Evolutionary conservation across 1,140 invertebrate species (phyloP), one percentile per base, ranked within the genome.

Genomic region (Temnothorax nylanderi): DNA sequence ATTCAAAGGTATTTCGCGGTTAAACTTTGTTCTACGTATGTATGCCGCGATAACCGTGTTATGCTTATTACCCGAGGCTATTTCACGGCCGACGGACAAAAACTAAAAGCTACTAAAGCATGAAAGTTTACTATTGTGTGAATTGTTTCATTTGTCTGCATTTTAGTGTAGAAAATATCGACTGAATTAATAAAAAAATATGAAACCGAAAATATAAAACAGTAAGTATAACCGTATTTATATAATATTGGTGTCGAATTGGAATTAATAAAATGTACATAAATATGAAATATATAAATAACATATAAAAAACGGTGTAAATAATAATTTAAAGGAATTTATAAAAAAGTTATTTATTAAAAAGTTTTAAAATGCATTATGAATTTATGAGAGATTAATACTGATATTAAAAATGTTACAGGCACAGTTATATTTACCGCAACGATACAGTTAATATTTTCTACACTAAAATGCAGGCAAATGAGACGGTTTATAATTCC

Each of bases 1-100:
- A 81, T 81, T 69, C 49, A 51, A 81, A 81, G 47, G 47, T 69
- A 71, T 81, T 54, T 41, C 21, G 64, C 34, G 47, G 77, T 54
- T 71, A 26, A 81, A 81, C 77, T 81, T 85, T 44, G 47, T 77
- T 82, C 8, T 10, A 6, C 7, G 34, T 62, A 49, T 60, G 18
- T 60, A 8, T 26, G 4, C 7, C 26, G 54, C 34, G 16, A 81
- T 69, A 71, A 54, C 32, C 4, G 16, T 41, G 21, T 41, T 80
- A 54, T 41, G 34, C 77, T 78, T 47, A 64, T 47, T 64, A 64
- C 58, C 18, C n/a, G 49, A 34, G 16, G 18, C 58, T 16, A 64
- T 78, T 78, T 78, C 44, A 64, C 16, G 26, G 41, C 26, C 26
- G 58, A n/a, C 26, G 18, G 47, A 34, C 75, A 47, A 62, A 69